Conservation (phyloP, 2,888 invertebrate species). For the Germaria angustata region DNA sequence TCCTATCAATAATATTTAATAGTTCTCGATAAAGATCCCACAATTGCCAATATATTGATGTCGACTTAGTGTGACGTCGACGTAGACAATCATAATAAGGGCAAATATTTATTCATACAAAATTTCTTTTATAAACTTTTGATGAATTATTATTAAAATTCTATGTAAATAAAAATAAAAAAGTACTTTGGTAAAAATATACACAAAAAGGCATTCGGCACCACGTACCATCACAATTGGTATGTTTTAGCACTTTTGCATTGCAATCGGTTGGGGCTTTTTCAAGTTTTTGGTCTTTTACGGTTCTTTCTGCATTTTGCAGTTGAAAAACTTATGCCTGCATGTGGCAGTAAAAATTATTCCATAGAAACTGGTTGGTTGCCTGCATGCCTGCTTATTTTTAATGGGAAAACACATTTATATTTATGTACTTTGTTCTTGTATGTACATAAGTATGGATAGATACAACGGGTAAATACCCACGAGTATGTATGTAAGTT, state of each 20-base stretch:
- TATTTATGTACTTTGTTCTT: neutral
- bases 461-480: neutral
- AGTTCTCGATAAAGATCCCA: no score
- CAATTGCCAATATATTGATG: no score
- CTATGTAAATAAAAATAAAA: no score
- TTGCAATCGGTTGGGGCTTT: neutral
- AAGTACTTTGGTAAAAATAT: neutral
- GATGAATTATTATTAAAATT: no score
- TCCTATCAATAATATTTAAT: no score
- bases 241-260: neutral
- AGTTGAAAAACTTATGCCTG: neutral
- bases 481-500: neutral
- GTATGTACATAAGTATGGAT: neutral
- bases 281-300: neutral
- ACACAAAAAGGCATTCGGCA: no score
- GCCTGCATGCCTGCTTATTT: constrained; percentile 11
- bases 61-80: no score
- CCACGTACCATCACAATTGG: neutral
- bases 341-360: constrained; percentile 8
- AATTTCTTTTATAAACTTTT: no score
- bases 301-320: neutral
- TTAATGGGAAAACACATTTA: constrained; percentile 20
- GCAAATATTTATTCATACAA: no score
- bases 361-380: constrained; percentile 38
- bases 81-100: no score